A percentile compares a stretch with the other conserved stretches of the same genome.
phyloP scores from a whole-genome alignment of 2,888 invertebrate species.

The Pomacea canaliculata region DNA sequence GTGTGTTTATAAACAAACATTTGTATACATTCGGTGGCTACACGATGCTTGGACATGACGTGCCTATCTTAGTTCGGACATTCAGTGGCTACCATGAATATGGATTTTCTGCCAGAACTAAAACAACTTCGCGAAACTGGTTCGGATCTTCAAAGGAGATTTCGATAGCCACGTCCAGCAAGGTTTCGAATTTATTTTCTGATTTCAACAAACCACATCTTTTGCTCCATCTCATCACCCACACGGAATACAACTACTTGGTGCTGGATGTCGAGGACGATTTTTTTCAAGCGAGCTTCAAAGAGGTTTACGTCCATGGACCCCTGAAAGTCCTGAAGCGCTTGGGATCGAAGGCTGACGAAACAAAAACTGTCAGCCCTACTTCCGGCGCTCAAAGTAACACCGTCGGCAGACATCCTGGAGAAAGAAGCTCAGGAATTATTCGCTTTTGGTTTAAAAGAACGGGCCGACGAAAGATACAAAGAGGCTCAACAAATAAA shows the following conservation, averaged over 20 bases:
- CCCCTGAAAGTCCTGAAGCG: background rate
- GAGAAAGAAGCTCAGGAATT: constrained; percentile 7
- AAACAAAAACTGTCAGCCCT: background rate
- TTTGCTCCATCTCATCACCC: constrained; percentile 40
- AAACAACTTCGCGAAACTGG: background rate
- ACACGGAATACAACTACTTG: constrained; percentile 49
- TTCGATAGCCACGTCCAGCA: constrained; percentile 31
- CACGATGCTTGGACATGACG: constrained; percentile 47
- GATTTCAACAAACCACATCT: constrained; percentile 45
- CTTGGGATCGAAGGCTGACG: background rate
- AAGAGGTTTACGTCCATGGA: constrained; percentile 37
- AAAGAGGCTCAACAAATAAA: background rate
- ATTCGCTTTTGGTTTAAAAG: constrained; percentile 14
- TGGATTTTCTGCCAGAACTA: constrained; percentile 14
- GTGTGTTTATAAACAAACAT: constrained; percentile 50
- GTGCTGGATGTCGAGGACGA: constrained; percentile 34
- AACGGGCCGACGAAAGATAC: background rate
- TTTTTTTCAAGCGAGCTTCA: constrained; percentile 40
- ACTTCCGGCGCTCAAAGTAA: background rate
- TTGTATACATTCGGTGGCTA: constrained; percentile 50
- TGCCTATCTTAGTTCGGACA: constrained; percentile 44
- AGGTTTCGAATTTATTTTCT: constrained; percentile 47
- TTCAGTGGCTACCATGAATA: constrained; percentile 47
- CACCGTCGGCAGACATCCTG: background rate
- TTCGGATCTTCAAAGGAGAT: background rate